phyloP scores from a whole-genome alignment of 1,140 invertebrate species.

The Drosophila ohnishii region DNA sequence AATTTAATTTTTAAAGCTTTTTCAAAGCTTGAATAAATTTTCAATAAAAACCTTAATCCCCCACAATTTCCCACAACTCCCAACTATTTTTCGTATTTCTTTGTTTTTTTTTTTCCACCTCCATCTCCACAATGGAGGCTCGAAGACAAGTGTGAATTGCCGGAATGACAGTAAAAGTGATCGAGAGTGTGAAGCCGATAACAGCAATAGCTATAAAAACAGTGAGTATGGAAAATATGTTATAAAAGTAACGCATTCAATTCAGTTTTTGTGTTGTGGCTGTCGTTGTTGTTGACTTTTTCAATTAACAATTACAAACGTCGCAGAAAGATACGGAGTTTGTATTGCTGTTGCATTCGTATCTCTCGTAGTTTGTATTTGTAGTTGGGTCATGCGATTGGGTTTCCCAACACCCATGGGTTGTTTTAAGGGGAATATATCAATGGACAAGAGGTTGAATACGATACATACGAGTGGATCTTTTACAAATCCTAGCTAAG shows the following conservation, averaged over 20 bases:
- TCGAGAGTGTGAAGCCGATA: constrained; percentile 50
- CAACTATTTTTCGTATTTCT: constrained; percentile 3
- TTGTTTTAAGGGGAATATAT: constrained; percentile 2
- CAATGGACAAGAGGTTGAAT: constrained; percentile 23
- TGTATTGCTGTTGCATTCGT: constrained; percentile 10
- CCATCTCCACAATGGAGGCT: constrained; percentile 10
- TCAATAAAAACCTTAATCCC: not conserved
- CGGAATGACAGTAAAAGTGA: constrained; percentile 68
- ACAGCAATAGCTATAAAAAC: constrained; percentile 12
- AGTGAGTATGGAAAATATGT: constrained; percentile 48
- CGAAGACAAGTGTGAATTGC: constrained; percentile 59
- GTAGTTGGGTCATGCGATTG: constrained; percentile 8
- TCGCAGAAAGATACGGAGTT: constrained; percentile 15
- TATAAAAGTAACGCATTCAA: constrained; percentile 46
- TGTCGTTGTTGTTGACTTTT: constrained; percentile 58
- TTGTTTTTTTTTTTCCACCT: not conserved
- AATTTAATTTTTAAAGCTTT: not conserved
- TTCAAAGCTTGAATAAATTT: not conserved
- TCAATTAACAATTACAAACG: constrained; percentile 72
- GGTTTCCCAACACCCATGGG: constrained; percentile 25
- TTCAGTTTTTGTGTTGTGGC: constrained; percentile 1
- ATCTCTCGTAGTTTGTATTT: constrained; percentile 12
- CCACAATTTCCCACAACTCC: not conserved
- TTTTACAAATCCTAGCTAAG: not conserved
- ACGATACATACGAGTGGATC: not conserved